Conservation (phyloP, 30 jellyfish, hydroid and myxozoan species). For the Sanderia malayensis region DNA sequence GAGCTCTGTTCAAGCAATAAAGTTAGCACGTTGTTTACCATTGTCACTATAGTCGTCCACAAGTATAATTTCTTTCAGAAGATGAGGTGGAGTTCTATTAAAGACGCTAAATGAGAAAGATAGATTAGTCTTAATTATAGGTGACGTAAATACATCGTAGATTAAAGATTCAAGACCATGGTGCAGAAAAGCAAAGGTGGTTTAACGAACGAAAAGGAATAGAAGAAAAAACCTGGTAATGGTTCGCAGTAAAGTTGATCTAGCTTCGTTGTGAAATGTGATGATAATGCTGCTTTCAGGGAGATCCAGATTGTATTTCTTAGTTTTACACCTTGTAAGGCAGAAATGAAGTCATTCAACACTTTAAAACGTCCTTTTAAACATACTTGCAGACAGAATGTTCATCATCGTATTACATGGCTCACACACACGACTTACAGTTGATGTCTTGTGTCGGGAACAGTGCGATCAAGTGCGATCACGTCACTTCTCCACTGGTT, state of each 20-base stretch:
- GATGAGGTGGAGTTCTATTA: constrained; percentile 59
- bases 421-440: constrained; percentile 31
- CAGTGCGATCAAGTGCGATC: constrained; percentile 52
- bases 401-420: too few relatives aligned
- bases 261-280: constrained; percentile 87
- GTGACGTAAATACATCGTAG: too few relatives aligned
- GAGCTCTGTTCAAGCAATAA: too few relatives aligned
- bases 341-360: neutral
- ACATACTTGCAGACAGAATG: too few relatives aligned
- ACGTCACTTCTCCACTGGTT: constrained; percentile 74
- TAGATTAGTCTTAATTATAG: neutral
- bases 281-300: constrained; percentile 63
- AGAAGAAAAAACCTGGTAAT: constrained; percentile 78
- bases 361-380: too few relatives aligned
- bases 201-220: too few relatives aligned
- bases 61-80: constrained; percentile 72
- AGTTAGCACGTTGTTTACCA: constrained; percentile 55
- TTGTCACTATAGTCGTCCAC: constrained; percentile 83
- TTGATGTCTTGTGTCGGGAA: constrained; percentile 68
- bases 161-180: too few relatives aligned
- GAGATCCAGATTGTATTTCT: constrained; percentile 15
- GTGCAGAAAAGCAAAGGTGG: too few relatives aligned
- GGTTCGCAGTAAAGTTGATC: constrained; percentile 84
- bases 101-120: constrained; percentile 44
- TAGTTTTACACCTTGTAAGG: constrained; percentile 49